Conservation (phyloP, 2,797 vertebrate species). For the Chrosomus eos region DNA sequence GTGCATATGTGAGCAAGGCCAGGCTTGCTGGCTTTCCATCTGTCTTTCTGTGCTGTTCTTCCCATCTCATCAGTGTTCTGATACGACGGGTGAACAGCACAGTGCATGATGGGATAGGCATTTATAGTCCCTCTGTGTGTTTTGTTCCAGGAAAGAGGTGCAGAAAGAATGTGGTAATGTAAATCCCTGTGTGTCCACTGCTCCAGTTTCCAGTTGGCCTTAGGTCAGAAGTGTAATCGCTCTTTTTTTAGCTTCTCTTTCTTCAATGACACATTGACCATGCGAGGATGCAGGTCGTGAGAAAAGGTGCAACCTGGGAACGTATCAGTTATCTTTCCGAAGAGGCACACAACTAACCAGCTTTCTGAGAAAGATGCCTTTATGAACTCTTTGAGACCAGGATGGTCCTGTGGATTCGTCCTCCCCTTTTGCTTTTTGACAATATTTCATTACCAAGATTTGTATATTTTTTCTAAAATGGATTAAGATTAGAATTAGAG, state of each 20-base stretch:
- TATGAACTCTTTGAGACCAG: background rate
- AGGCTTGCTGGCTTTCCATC: slow-evolving; percentile 23
- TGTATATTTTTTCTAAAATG: too few species aligned
- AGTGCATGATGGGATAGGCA: slow-evolving; percentile 50
- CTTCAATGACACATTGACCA: slow-evolving; percentile 53
- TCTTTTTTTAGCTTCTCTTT: slow-evolving; percentile 75
- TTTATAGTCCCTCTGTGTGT: slow-evolving; percentile 68
- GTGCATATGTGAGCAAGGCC: background rate
- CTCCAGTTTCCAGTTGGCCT: slow-evolving; percentile 72
- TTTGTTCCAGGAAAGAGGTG: slow-evolving; percentile 75
- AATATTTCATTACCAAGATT: background rate
- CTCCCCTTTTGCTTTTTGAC: background rate
- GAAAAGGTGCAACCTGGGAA: background rate
- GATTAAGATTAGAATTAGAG: too few species aligned
- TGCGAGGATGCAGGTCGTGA: background rate
- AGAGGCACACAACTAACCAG: background rate
- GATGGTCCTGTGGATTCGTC: slow-evolving; percentile 1
- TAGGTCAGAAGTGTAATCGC: slow-evolving; percentile 73
- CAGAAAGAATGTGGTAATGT: slow-evolving; percentile 65
- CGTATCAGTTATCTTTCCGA: background rate
- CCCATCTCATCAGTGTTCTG: slow-evolving; percentile 16
- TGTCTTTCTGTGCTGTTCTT: slow-evolving; percentile 21
- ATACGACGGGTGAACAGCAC: slow-evolving; percentile 22
- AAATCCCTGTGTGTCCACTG: slow-evolving; percentile 65
- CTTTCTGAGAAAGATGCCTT: slow-evolving; percentile 1